Evolutionary conservation across 2,888 invertebrate species (phyloP).

Genomic region (Mythimna pallens): DNA sequence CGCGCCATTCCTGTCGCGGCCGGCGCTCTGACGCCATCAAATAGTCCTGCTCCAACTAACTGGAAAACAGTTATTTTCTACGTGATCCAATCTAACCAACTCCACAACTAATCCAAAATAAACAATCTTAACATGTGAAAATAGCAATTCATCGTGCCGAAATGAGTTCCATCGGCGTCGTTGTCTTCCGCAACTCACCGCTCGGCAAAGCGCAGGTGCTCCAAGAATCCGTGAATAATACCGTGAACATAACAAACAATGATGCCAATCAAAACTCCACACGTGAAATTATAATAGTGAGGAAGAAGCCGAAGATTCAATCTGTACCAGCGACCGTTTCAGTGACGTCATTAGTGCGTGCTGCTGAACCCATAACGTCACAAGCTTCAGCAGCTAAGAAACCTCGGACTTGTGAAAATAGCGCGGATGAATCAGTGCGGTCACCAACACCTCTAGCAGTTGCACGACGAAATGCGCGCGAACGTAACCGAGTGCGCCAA

Average conservation of each 20-base stretch:
- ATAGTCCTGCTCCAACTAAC: conserved; percentile 67
- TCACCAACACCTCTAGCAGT: conserved; percentile 95
- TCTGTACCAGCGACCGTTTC: conserved; percentile 82
- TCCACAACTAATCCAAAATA: conserved; percentile 76
- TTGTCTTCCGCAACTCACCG: conserved; percentile 91
- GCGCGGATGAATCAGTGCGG: conserved; percentile 84
- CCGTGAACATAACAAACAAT: conserved; percentile 89
- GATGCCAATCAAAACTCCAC: conserved; percentile 79
- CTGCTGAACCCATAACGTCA: conserved; percentile 77
- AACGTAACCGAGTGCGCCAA: conserved; percentile 97
- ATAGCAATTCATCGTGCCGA: conserved; percentile 78
- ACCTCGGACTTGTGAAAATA: conserved; percentile 83
- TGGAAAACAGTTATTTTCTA: conserved; percentile 73
- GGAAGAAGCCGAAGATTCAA: conserved; percentile 87
- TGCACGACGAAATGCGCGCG: conserved; percentile 97
- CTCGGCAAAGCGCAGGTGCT: conserved; percentile 92
- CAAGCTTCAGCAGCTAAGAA: conserved; percentile 79
- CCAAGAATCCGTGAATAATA: conserved; percentile 92
- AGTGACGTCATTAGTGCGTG: conserved; percentile 86
- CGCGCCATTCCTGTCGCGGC: conserved; percentile 89
- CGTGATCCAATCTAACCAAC: conserved; percentile 73
- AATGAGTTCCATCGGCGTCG: conserved; percentile 91
- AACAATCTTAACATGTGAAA: conserved; percentile 85
- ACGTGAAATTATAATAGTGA: conserved; percentile 90
- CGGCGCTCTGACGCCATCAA: conserved; percentile 88